phyloP scores from a whole-genome alignment of 1,140 invertebrate genomes.

The Plutomurus gul region DNA sequence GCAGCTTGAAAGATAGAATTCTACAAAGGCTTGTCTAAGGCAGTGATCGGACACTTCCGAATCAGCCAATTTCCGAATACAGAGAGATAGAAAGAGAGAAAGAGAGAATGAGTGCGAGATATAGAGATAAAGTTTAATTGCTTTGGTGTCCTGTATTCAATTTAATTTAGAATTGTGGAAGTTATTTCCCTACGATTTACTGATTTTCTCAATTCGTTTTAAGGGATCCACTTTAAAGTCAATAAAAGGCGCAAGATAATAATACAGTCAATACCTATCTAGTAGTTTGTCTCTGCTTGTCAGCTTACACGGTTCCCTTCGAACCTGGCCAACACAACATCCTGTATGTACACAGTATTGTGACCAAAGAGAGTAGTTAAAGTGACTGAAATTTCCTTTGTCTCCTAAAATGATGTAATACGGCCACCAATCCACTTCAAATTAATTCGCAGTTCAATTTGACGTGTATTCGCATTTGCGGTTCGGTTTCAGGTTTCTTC shows the following conservation, averaged over 20 bases:
- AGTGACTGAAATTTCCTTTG: not conserved
- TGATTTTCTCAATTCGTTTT: not conserved
- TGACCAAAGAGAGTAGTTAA: not conserved
- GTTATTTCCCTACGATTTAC: not conserved
- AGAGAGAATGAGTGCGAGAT: too few relatives aligned
- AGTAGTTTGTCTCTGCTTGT: not conserved
- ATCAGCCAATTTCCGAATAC: too few relatives aligned
- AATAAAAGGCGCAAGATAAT: not conserved
- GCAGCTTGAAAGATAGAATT: too few relatives aligned
- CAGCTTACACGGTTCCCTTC: not conserved
- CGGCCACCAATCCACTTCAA: not conserved
- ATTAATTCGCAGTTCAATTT: conserved; percentile 22
- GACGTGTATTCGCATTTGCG: too few relatives aligned
- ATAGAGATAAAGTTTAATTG: not conserved
- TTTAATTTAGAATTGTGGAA: too few relatives aligned
- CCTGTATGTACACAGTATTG: not conserved
- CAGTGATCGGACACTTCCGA: too few relatives aligned
- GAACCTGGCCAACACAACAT: not conserved
- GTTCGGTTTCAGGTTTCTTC: conserved; percentile 28
- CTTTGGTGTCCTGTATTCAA: not conserved
- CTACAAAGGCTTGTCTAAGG: too few relatives aligned
- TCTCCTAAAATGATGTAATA: not conserved
- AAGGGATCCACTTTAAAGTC: not conserved
- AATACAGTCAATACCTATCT: not conserved
- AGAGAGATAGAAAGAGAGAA: too few relatives aligned